Percentiles rank a stretch among this genome's conserved stretches.
phyloP scores from a whole-genome alignment of 2,888 invertebrate genomes.

The Falcaria lacertinaria region DNA sequence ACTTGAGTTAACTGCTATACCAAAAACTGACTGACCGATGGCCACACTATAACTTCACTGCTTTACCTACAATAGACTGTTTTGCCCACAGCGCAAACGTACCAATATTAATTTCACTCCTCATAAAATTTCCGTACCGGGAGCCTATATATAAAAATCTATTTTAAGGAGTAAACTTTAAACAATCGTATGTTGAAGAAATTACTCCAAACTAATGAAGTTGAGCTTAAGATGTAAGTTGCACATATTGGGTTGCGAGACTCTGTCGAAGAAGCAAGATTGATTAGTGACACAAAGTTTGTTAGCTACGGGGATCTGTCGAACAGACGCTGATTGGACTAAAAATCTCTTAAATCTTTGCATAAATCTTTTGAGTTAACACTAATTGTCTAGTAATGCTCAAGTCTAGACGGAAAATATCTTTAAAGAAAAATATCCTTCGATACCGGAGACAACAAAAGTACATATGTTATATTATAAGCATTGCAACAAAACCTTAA shows the following conservation, averaged over 20 bases:
- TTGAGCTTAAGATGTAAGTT: background rate
- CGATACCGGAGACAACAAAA: background rate
- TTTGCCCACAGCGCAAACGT: too few species aligned
- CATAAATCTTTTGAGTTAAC: background rate
- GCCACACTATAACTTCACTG: too few species aligned
- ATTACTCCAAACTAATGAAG: conserved; percentile 1
- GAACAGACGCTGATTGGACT: conserved; percentile 15
- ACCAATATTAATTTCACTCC: too few species aligned
- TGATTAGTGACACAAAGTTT: conserved; percentile 14
- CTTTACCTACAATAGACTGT: too few species aligned
- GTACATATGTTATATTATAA: too few species aligned
- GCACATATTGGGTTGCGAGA: conserved; percentile 11
- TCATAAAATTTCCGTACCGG: too few species aligned
- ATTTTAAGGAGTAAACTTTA: too few species aligned
- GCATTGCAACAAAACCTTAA: too few species aligned
- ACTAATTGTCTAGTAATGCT: background rate
- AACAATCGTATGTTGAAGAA: conserved; percentile 1
- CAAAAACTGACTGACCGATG: too few species aligned
- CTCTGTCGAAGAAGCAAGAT: conserved; percentile 24
- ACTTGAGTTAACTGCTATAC: too few species aligned
- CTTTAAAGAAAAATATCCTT: background rate
- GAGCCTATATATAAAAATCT: too few species aligned
- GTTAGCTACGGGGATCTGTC: conserved; percentile 30
- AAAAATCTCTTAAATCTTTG: conserved; percentile 22
- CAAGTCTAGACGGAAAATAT: background rate